These are phyloP conservation scores for Andrena camellia DNA, from an alignment of 2,888 invertebrate species.

Conservation along the genomic window DNA sequence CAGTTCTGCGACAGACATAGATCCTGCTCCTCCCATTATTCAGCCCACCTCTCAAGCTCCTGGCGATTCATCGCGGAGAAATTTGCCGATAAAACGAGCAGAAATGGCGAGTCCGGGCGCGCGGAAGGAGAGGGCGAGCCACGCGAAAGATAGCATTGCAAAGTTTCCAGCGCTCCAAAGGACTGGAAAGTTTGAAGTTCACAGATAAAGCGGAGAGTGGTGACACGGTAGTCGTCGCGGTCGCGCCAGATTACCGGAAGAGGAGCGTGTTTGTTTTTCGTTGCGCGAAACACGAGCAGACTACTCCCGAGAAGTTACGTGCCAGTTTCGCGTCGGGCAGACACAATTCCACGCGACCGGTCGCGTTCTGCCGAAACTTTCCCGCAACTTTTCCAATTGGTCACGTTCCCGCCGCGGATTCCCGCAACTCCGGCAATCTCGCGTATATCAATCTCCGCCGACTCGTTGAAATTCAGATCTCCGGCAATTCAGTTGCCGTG, in stretches of 20 bases:
- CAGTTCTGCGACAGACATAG: constrained; percentile 58
- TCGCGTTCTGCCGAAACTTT: constrained; percentile 28
- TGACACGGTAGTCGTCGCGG: constrained; percentile 17
- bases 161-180: constrained; percentile 16
- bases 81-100: too few species aligned
- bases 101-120: too few species aligned
- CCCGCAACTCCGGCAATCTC: constrained; percentile 15
- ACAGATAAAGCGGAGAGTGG: constrained; percentile 20
- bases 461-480: constrained; percentile 37
- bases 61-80: too few species aligned
- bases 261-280: constrained; percentile 37
- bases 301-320: constrained; percentile 46
- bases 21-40: neutral
- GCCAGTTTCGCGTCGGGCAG: constrained; percentile 51
- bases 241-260: constrained; percentile 27
- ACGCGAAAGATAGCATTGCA: neutral
- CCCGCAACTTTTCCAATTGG: constrained; percentile 44
- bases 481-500: constrained; percentile 20
- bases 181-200: constrained; percentile 16
- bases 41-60: too few species aligned
- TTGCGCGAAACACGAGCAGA: constrained; percentile 17
- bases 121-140: neutral
- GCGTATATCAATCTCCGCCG: constrained; percentile 1
- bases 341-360: constrained; percentile 32
- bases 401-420: constrained; percentile 35